Evolutionary conservation across 2,113 vertebrate genomes (phyloP).

Genomic region (Lagopus muta): DNA sequence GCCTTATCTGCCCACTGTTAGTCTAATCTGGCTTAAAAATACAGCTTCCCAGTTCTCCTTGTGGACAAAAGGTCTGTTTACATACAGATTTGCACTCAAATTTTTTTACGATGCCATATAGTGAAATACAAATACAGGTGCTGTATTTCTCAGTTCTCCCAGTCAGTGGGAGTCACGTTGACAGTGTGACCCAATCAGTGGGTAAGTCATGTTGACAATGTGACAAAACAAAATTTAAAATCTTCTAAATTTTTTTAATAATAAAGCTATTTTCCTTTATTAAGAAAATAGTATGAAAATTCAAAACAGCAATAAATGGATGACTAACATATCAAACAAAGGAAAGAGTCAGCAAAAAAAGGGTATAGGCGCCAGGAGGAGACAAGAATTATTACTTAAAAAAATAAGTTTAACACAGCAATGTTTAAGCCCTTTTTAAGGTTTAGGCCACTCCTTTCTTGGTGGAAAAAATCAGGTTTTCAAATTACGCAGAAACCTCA

Average conservation of each 20-base stretch:
- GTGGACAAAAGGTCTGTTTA: not conserved
- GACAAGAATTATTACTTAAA: not conserved
- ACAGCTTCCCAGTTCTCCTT: not conserved
- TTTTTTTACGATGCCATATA: not conserved
- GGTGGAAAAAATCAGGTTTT: not conserved
- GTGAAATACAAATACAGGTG: not conserved
- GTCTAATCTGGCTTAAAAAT: not conserved
- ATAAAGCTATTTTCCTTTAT: accelerated
- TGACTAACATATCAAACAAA: not conserved
- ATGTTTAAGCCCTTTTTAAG: not conserved
- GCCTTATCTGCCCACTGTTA: not conserved
- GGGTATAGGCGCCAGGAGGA: not conserved
- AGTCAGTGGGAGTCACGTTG: not conserved
- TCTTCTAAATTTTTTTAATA: not conserved
- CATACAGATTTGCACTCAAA: not conserved
- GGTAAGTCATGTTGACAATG: not conserved
- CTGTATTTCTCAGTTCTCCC: not conserved
- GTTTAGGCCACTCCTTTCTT: not conserved
- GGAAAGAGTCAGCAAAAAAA: not conserved
- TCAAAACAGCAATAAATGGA: not conserved
- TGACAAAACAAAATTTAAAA: not conserved
- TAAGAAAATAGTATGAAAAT: not conserved
- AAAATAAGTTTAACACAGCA: not conserved
- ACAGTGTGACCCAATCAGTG: not conserved
- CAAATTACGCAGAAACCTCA: not conserved